Percentiles rank a stretch among this genome's conserved stretches.
Evolutionary conservation across 2,797 vertebrate species (phyloP).

Genomic region (Dendrocincla tyrannina): DNA sequence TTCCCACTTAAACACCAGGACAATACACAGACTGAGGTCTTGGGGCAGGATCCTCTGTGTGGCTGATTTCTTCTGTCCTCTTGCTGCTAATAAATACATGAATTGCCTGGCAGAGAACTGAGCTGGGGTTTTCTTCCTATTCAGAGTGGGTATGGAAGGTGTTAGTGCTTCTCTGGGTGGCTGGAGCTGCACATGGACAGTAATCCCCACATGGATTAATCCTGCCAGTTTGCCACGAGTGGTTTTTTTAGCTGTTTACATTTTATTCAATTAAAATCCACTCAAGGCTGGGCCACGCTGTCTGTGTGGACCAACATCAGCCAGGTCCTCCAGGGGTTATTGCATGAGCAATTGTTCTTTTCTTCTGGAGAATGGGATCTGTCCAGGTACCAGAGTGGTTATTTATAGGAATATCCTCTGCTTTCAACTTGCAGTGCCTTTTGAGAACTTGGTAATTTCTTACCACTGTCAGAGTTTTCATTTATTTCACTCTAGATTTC

Average conservation of each 20-base stretch:
- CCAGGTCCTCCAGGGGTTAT: accelerated
- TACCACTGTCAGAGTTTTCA: accelerated
- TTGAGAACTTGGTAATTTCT: background rate
- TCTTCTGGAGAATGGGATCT: background rate
- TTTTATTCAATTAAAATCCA: background rate
- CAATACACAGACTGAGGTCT: background rate
- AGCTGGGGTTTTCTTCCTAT: background rate
- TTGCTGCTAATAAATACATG: background rate
- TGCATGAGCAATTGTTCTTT: background rate
- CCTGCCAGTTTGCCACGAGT: background rate
- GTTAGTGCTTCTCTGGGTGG: background rate
- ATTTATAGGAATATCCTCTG: background rate
- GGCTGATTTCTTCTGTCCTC: background rate
- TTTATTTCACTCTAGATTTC: no score
- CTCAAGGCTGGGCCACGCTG: background rate
- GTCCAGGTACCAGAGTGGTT: background rate
- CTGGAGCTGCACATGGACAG: background rate
- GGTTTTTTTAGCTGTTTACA: background rate
- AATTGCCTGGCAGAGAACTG: background rate
- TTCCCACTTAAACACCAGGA: background rate
- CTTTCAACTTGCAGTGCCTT: background rate
- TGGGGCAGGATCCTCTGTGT: accelerated
- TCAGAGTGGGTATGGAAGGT: background rate
- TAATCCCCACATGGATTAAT: background rate
- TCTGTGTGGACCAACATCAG: background rate